Percentiles rank a stretch among this genome's conserved stretches.
Conservation (phyloP, 2,888 invertebrate genomes). For the Athetis lepigone region DNA sequence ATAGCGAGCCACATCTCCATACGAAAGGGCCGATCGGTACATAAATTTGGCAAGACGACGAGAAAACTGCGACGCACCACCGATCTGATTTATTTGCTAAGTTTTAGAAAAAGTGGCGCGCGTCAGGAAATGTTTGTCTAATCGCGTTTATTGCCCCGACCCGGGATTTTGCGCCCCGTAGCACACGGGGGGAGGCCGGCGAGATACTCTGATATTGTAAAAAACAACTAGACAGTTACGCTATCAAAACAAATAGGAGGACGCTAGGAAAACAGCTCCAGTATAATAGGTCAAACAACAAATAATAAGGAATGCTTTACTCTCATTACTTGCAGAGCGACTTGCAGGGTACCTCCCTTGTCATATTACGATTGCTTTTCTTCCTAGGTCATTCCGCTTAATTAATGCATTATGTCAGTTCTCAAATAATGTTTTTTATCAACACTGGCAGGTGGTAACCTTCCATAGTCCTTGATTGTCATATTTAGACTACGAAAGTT, state of each 20-base stretch:
- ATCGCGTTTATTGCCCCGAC: constrained; percentile 87
- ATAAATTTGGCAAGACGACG: constrained; percentile 90
- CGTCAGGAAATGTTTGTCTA: constrained; percentile 90
- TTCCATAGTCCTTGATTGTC: too few species aligned
- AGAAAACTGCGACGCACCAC: constrained; percentile 90
- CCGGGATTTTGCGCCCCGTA: constrained; percentile 82
- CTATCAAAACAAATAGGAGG: constrained; percentile 42
- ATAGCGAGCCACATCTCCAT: constrained; percentile 90
- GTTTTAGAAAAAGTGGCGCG: constrained; percentile 89
- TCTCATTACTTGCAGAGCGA: too few species aligned
- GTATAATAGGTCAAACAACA: constrained; percentile 10
- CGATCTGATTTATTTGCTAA: constrained; percentile 90
- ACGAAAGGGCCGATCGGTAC: constrained; percentile 91
- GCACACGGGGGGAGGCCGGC: constrained; percentile 76
- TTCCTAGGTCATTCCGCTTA: too few species aligned
- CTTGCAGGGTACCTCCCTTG: too few species aligned
- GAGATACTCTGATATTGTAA: constrained; percentile 43
- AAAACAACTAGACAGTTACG: constrained; percentile 55
- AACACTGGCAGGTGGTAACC: too few species aligned
- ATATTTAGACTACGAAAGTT: too few species aligned
- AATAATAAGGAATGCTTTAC: constrained; percentile 12
- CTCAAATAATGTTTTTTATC: too few species aligned
- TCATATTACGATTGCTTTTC: too few species aligned
- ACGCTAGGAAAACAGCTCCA: constrained; percentile 7
- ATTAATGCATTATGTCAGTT: too few species aligned